These are phyloP conservation scores for Proterorhinus semilunaris DNA, from an alignment of 2,113 vertebrate genomes.

Conservation along the genomic window DNA sequence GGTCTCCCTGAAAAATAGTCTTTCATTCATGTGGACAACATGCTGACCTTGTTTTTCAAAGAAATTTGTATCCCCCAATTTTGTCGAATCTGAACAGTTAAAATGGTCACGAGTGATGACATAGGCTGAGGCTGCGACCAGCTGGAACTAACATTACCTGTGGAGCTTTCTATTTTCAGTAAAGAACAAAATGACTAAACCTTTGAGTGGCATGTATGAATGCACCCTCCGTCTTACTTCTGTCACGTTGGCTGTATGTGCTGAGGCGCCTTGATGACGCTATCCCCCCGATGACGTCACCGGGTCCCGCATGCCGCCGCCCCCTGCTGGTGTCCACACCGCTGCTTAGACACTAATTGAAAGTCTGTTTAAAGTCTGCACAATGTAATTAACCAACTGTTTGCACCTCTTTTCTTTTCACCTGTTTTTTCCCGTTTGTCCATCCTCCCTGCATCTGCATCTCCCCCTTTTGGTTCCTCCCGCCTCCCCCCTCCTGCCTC, in stretches of 20 bases:
- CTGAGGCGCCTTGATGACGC: constrained; percentile 13
- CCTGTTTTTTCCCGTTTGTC: constrained; percentile 23
- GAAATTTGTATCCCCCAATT: too few relatives aligned
- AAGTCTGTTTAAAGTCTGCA: constrained; percentile 47
- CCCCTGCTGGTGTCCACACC: constrained; percentile 15
- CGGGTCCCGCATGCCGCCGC: constrained; percentile 49
- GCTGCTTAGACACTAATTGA: constrained; percentile 35
- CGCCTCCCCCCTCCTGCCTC: constrained; percentile 23
- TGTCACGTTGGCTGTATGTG: constrained; percentile 15
- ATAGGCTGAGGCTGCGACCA: too few relatives aligned
- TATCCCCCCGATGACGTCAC: constrained; percentile 28
- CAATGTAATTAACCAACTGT: constrained; percentile 63
- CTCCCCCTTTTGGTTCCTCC: constrained; percentile 15
- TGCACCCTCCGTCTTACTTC: constrained; percentile 31
- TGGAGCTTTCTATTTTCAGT: too few relatives aligned
- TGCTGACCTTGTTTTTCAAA: too few relatives aligned
- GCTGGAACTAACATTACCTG: too few relatives aligned
- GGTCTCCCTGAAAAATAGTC: too few relatives aligned
- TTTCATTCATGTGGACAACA: too few relatives aligned
- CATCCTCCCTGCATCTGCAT: constrained; percentile 24
- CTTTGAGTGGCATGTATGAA: not conserved
- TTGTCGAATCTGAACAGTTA: too few relatives aligned
- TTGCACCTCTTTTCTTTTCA: constrained; percentile 40
- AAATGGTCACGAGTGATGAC: too few relatives aligned
- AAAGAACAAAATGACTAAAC: too few relatives aligned